A percentile compares a stretch with the other conserved stretches of the same genome.
phyloP scores from a whole-genome alignment of 2,113 vertebrate species.

The Tenebrosternarchus preto region DNA sequence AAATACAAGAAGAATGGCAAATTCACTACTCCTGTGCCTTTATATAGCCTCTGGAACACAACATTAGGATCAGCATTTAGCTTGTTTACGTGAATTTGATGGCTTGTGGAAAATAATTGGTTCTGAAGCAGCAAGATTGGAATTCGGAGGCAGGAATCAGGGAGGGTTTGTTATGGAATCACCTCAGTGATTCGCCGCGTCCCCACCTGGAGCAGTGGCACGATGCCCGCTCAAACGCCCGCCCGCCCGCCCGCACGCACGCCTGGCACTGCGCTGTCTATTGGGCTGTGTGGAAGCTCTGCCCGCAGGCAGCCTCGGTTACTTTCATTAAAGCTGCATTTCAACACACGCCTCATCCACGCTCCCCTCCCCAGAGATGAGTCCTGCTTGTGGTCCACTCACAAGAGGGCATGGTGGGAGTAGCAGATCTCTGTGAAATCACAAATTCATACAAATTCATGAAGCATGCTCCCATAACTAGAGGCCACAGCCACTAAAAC shows the following conservation, averaged over 20 bases:
- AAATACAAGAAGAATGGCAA: neutral
- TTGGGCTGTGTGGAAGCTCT: slow-evolving; percentile 28
- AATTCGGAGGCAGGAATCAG: slow-evolving; percentile 46
- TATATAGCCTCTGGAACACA: neutral
- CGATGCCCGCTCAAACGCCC: too few species aligned
- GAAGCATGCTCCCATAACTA: neutral
- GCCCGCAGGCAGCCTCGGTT: slow-evolving; percentile 34
- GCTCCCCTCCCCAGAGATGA: neutral
- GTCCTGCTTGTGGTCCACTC: slow-evolving; percentile 2
- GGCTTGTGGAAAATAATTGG: slow-evolving; percentile 44
- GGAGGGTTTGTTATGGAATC: slow-evolving; percentile 55
- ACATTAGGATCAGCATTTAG: neutral
- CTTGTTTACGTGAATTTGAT: slow-evolving; percentile 33
- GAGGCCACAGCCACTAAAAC: slow-evolving; percentile 11
- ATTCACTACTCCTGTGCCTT: neutral
- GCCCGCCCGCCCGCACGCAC: too few species aligned
- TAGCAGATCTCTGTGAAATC: neutral
- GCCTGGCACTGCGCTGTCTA: slow-evolving; percentile 27
- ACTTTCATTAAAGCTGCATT: slow-evolving; percentile 50
- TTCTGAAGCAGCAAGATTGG: slow-evolving; percentile 37
- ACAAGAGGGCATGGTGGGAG: neutral
- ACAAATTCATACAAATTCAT: slow-evolving; percentile 10
- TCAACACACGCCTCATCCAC: slow-evolving; percentile 34
- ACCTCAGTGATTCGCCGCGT: slow-evolving; percentile 51
- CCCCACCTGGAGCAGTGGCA: slow-evolving; percentile 59